phyloP scores from a whole-genome alignment of 37 sponge, comb jelly and placozoan genomes.

The Oscarella lobularis region DNA sequence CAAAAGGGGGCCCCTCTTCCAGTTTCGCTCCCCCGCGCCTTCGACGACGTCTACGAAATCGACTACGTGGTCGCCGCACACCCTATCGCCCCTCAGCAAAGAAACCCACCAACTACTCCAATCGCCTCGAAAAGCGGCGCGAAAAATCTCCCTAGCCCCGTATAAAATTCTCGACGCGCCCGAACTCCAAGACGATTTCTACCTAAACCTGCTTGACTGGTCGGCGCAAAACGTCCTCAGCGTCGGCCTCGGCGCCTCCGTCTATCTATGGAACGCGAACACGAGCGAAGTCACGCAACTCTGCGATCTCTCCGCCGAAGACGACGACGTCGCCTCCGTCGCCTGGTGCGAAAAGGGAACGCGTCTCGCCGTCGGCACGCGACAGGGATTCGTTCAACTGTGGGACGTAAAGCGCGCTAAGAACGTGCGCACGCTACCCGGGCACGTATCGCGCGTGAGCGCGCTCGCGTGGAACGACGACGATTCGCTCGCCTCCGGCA shows the following conservation, averaged over 20 bases:
- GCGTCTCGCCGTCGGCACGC: constrained; percentile 11
- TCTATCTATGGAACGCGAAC: constrained; percentile 30
- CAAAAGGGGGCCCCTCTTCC: too few species aligned
- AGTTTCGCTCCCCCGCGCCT: neutral
- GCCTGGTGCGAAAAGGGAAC: constrained; percentile 17
- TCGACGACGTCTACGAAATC: neutral
- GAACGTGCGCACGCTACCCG: neutral
- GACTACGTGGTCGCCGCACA: constrained; percentile 4
- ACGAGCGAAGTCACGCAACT: constrained; percentile 25
- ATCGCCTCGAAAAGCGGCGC: neutral
- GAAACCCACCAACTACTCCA: neutral
- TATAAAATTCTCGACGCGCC: constrained; percentile 37
- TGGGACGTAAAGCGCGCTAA: constrained; percentile 8
- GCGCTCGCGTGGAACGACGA: constrained; percentile 16
- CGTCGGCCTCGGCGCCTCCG: constrained; percentile 23
- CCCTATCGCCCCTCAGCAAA: neutral
- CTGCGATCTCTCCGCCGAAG: constrained; percentile 20
- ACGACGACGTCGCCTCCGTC: constrained; percentile 21
- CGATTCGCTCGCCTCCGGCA: constrained; percentile 20
- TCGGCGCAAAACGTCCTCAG: constrained; percentile 19
- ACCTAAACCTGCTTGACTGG: constrained; percentile 35
- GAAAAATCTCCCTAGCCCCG: constrained; percentile 45
- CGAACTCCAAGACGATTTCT: constrained; percentile 40
- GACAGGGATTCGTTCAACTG: neutral
- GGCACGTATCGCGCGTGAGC: constrained; percentile 6